Base-by-base conservation (phyloP, 2,888 invertebrate genomes). In the Apodemia duryi region DNA sequence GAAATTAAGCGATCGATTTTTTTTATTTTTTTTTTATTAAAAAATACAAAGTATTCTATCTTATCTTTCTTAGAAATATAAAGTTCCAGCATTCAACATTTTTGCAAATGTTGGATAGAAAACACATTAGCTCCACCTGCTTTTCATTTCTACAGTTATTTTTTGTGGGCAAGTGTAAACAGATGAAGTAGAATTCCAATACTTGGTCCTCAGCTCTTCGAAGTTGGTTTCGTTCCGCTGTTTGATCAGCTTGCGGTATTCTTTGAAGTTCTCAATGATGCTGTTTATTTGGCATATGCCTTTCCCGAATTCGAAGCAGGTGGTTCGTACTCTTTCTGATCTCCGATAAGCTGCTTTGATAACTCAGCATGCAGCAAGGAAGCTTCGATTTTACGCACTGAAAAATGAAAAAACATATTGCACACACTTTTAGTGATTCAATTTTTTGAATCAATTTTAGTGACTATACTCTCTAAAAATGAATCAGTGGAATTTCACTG, bases 131-230 rank as follows among this genome's bases (percentile, higher is more conserved):
- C 4, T 7, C 28, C 21, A 54, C 13, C 21, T 28, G 54, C 54
- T 54, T 54, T 54, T 54, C 54, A 54, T 54, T 54, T 54, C 28
- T 54, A 54, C 5, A 3, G 54, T 54, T 54, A 54, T 54, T 54
- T 35, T 54, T 54, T 54, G 54, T 28, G 54, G 54, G 54, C 54
- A 54, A 54, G 54, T 21, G 54, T 54, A 54, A 28, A 54, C 54
- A 54, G 21, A 28, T 54, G 28, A 28, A 54, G 28, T 54, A 11
- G 54, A 54, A 54, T n/a, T 4, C 54, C 10, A 54, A 54, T 54
- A 54, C 11, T 54, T 54, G 54, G 6, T 10, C 29, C 28, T 54
- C 54, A 54, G 54, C 28, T 54, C 54, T 2, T 54, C 28, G 28
- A 54, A 54, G 54, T 54, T 54, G 54, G 54, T 54, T 28, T 28